Percentiles rank a stretch among this genome's conserved stretches.
These are phyloP conservation scores for Sigmodon hispidus DNA, from an alignment of 2,113 vertebrate genomes.

Conservation along the genomic window DNA sequence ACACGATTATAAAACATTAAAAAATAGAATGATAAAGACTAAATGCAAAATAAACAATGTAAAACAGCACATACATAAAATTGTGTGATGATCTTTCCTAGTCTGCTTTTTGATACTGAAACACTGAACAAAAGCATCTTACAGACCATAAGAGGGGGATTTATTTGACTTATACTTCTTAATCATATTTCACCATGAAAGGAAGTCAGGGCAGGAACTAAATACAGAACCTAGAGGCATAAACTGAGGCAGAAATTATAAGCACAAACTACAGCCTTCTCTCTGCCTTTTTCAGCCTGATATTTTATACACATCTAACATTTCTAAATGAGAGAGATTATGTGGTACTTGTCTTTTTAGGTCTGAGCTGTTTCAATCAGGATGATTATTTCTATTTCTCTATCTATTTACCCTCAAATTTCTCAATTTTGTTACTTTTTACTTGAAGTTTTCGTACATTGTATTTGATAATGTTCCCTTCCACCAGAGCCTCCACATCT, in stretches of 20 bases:
- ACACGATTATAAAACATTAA: background rate
- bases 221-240: background rate
- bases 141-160: too few species aligned
- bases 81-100: background rate
- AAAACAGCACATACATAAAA: background rate
- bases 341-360: too few species aligned
- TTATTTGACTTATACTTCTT: too few species aligned
- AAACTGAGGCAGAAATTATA: background rate
- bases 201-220: too few species aligned
- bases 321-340: background rate
- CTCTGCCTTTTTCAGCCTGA: background rate
- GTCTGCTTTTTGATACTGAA: background rate
- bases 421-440: background rate
- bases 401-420: background rate
- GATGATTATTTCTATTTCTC: background rate
- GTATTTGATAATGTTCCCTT: too few species aligned
- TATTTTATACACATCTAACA: background rate
- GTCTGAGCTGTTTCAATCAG: too few species aligned
- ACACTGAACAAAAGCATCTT: too few species aligned
- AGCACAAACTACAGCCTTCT: background rate
- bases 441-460: too few species aligned
- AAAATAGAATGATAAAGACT: background rate
- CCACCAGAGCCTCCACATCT: too few species aligned
- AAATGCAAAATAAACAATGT: background rate
- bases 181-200: too few species aligned